Percentiles rank a stretch among this genome's conserved stretches.
Evolutionary conservation across 2,797 vertebrate species (phyloP).

Genomic region (Phaenicophaeus curvirostris): DNA sequence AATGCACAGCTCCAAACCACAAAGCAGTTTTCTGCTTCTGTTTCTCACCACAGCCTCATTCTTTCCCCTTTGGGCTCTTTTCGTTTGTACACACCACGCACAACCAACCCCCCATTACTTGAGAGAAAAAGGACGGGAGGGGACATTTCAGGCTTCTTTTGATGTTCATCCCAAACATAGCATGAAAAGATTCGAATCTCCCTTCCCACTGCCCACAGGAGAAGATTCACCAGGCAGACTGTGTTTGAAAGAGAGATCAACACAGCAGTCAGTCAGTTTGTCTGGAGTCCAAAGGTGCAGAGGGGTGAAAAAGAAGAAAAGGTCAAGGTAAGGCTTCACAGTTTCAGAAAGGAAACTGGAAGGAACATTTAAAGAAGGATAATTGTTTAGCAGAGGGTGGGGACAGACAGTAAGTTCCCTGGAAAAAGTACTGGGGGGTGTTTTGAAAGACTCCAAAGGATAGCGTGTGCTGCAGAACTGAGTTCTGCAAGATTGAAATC

Average conservation of each 20-base stretch:
- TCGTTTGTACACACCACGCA: not conserved
- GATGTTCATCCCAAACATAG: not conserved
- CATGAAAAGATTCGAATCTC: not conserved
- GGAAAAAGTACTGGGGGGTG: not conserved
- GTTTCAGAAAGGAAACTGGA: not conserved
- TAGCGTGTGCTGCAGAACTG: not conserved
- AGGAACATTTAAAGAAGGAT: not conserved
- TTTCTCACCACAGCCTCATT: constrained; percentile 3
- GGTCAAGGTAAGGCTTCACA: not conserved
- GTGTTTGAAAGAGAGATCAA: not conserved
- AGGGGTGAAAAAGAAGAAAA: not conserved
- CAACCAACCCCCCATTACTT: not conserved
- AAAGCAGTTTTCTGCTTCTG: not conserved
- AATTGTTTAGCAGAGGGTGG: not conserved
- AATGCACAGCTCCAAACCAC: not conserved
- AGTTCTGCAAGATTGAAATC: not conserved
- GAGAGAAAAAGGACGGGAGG: constrained; percentile 38
- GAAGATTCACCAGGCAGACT: not conserved
- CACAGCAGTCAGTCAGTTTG: not conserved
- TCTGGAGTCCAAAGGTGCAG: not conserved
- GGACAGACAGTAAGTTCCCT: not conserved
- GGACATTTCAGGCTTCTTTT: not conserved
- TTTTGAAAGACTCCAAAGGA: not conserved
- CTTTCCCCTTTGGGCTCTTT: not conserved
- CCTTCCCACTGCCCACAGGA: not conserved